Base-by-base conservation (phyloP, 2,888 invertebrate species). In the Drosophila quinaria region DNA sequence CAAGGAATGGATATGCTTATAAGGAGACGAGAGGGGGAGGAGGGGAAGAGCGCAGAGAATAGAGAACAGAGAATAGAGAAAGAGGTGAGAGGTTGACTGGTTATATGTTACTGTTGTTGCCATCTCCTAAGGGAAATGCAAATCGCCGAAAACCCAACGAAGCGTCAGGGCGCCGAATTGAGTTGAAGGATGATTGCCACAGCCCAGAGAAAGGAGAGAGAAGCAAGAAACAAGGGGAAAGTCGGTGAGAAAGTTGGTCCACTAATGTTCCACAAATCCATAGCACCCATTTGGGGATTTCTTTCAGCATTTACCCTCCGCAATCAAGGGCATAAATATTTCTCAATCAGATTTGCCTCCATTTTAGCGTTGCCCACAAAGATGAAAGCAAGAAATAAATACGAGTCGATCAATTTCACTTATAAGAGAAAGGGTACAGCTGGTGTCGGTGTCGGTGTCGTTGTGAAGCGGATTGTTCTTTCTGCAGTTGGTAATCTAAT, bases 401-500 rank as follows among this genome's bases (percentile, higher is more conserved):
- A 22, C 11, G 19, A 49, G 35, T 39, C 13, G 31, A 49, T 62
- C n/a, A 19, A 52, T 42, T 29, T 51, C 22, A 33, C 8, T 29
- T 37, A 25, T 2, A 22, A 44, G 31, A 56, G 33, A 44, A 54
- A 52, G 61, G 6, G 56, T 54, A 61, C 54, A 33, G 35, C 17
- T 33, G 33, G 3, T 22, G 29, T 42, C 61, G 61, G 55, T 35
- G 42, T 60, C 11, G 17, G n/a, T 35, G 33, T 60, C n/a, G 17
- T 31, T 6, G 10, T 22, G 17, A 17, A 5, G 2, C 4, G 29
- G 22, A 52, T 39, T 56, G 55, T 52, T 49, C 55, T 65, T 37
- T 70, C 51, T 51, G 74, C 69, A 75, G 72, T 80, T 65, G 75
- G 73, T 89, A 91, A 90, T 90, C 91, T 90, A 91, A 90, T 91